Base-by-base conservation (phyloP, 2,888 invertebrate genomes). In the Sicus ferrugineus region DNA sequence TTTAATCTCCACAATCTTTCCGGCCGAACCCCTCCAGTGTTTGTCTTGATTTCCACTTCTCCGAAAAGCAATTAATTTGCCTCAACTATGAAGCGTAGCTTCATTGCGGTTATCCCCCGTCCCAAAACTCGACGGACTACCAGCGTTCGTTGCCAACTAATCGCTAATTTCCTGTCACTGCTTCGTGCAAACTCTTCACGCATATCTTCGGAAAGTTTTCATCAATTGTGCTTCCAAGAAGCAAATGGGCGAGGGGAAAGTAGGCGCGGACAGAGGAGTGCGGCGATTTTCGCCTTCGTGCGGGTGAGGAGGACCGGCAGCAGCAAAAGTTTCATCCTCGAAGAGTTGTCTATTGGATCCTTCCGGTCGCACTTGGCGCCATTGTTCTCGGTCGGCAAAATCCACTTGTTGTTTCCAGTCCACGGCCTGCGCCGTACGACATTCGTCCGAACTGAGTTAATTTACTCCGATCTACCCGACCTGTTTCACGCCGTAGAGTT, bases 111-210 rank as follows among this genome's bases (percentile, higher is more conserved):
- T 26, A 11, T 56, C 58, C 16, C 4, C 58, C 11, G 7, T 30
- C 9, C 16, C 50, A 9, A 42, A 42, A 14, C 3, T 42, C 42
- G n/a, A n/a, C 16, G 59, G 34, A 21, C 59, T 21, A 46, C 46
- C 62, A 21, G 31, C 31, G 50, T 21, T 52, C n/a, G 54, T 48
- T 59, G 58, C 58, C 58, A 67, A 67, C 58, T 72, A 72, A 70
- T 72, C 72, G 69, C 63, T 59, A 70, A 70, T 72, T 72, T 72
- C 70, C 72, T 72, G 69, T 70, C 70, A 69, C 70, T 68, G 46
- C 16, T 28, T 19, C 48, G 67, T 64, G 65, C 58, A 67, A 72
- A 70, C 72, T 72, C 69, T 72, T 70, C 70, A 62, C 59, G 65
- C 72, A 70, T 70, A 72, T 72, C 72, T 52, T 46, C 19, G 52